Conservation (phyloP, 2,888 invertebrate genomes). For the Acanthopleura granulata region DNA sequence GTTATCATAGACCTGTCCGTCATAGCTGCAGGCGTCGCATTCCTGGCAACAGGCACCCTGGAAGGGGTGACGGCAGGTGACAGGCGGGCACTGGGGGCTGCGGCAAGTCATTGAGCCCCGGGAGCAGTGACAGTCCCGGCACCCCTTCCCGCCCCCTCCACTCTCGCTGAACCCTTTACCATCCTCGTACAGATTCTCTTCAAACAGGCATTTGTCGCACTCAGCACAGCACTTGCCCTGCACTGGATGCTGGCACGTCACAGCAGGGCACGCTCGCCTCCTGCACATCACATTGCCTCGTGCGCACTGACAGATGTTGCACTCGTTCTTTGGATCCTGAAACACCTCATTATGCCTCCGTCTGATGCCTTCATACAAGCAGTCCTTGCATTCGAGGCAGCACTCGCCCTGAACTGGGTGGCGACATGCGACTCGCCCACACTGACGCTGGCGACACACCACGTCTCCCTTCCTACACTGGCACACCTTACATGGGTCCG, state of each 20-base stretch:
- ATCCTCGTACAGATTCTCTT: constrained; percentile 13
- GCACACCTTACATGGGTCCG: constrained; percentile 28
- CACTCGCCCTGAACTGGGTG: constrained; percentile 44
- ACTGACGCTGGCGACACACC: constrained; percentile 31
- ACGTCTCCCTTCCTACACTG: constrained; percentile 31
- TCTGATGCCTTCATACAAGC: constrained; percentile 37
- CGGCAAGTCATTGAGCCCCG: constrained; percentile 36
- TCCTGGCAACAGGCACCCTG: constrained; percentile 45
- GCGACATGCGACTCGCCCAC: constrained; percentile 42
- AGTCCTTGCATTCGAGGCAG: constrained; percentile 43
- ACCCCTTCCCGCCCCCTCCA: constrained; percentile 51
- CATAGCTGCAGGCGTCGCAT: constrained; percentile 48
- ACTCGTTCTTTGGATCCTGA: constrained; percentile 1
- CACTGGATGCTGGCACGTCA: constrained; percentile 5
- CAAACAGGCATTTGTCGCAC: constrained; percentile 23
- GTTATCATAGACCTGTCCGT: constrained; percentile 34
- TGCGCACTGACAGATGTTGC: constrained; percentile 16
- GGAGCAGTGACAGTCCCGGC: constrained; percentile 40
- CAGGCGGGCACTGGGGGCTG: constrained; percentile 32
- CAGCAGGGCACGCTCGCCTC: not conserved
- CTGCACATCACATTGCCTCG: constrained; percentile 10
- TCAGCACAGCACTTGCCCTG: constrained; percentile 24
- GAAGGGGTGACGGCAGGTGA: constrained; percentile 44
- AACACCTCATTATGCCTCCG: constrained; percentile 40
- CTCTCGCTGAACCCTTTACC: constrained; percentile 36